Conservation (phyloP, 23 tunicate genomes). For the Halocynthia roretzi region DNA sequence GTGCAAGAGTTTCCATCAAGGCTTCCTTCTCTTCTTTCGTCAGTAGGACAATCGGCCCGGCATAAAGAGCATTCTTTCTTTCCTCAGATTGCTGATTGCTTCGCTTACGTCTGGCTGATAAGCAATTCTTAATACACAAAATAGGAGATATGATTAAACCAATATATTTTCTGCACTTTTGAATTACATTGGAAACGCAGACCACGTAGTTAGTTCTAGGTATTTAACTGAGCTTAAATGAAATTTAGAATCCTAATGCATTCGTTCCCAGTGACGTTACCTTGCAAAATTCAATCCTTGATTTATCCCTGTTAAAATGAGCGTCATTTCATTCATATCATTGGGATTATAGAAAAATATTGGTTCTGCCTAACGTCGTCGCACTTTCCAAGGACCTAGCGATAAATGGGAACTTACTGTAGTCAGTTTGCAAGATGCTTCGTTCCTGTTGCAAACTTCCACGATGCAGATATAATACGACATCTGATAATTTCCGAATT, state of each 20-base stretch:
- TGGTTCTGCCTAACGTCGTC: not conserved
- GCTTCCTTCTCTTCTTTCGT: not conserved
- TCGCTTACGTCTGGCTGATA: not conserved
- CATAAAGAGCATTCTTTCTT: not conserved
- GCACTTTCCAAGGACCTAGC: no score
- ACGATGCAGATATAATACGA: conserved; percentile 1
- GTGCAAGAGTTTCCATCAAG: not conserved
- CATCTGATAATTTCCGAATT: not conserved
- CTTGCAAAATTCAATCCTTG: no score
- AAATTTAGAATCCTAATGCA: no score
- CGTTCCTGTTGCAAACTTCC: not conserved
- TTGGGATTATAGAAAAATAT: not conserved
- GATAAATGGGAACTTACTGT: not conserved
- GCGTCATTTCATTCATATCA: not conserved
- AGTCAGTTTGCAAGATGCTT: not conserved
- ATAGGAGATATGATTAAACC: not conserved
- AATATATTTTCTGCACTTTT: no score
- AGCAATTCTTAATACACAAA: not conserved
- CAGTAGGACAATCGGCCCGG: not conserved
- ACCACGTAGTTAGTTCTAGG: no score
- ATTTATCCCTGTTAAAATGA: no score
- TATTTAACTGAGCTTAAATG: no score
- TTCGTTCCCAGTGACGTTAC: no score
- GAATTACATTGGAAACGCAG: no score
- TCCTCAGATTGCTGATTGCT: not conserved